Percentiles rank a stretch among this genome's conserved stretches.
phyloP scores from a whole-genome alignment of 2,888 invertebrate species.

The Ceriagrion tenellum region DNA sequence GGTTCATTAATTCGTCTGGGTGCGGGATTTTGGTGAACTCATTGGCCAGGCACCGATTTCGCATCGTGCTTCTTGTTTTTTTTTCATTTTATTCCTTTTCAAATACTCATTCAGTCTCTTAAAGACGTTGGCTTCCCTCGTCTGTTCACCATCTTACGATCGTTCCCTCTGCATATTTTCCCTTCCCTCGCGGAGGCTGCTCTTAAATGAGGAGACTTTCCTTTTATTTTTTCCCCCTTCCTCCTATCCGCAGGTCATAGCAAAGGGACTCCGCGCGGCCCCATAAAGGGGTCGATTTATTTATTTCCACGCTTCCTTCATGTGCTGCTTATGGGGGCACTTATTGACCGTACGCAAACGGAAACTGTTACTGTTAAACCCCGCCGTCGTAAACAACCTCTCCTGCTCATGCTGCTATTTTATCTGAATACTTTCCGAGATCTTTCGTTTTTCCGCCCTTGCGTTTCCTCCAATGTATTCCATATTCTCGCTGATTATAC shows the following conservation, averaged over 20 bases:
- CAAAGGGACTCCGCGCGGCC: not conserved
- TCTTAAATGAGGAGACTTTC: slow-evolving; percentile 10
- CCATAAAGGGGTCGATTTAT: slow-evolving; percentile 33
- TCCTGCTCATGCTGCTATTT: not conserved
- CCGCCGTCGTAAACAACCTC: not conserved
- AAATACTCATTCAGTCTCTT: not conserved
- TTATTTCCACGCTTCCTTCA: not conserved
- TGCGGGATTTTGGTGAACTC: not conserved
- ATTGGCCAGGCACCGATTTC: not conserved
- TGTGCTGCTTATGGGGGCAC: not conserved
- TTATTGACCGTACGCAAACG: not conserved
- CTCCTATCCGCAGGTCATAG: not conserved
- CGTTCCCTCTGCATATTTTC: not conserved
- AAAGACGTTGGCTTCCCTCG: not conserved
- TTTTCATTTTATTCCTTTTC: too few species aligned
- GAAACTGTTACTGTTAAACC: slow-evolving; percentile 18
- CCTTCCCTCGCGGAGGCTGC: not conserved
- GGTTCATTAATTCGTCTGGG: slow-evolving; percentile 1
- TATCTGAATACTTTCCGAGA: not conserved
- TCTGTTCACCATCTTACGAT: not conserved
- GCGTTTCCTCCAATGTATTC: not conserved
- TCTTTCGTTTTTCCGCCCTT: not conserved
- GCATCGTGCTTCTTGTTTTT: not conserved
- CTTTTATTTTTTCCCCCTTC: not conserved
- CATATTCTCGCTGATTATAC: not conserved